Base-by-base conservation (phyloP, 2,888 invertebrate species). In the Parnassius mnemosyne region DNA sequence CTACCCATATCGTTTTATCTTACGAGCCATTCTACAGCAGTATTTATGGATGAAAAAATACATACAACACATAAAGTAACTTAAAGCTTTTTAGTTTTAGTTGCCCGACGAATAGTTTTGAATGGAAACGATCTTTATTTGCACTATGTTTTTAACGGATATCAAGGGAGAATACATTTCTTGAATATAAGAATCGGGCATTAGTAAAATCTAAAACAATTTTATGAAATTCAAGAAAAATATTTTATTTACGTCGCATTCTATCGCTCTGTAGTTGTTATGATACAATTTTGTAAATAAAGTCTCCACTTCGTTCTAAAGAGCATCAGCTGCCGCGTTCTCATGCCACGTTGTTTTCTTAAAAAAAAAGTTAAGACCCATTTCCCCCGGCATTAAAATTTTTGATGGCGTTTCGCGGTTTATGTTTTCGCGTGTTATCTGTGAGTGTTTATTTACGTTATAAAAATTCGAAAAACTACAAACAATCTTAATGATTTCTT, bases 251-350 rank as follows among this genome's bases (percentile, higher is more conserved):
- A 50, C 20, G 20, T 46, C 16, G 16, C 53, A 59, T 20, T 58
- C 44, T 20, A 41, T 12, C 47, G 12, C 25, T 54, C 25, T 50
- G n/a, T 50, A 53, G 54, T 60, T 60, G 50, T 60, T 60, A 50
- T 43, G 10, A 55, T 44, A 50, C 54, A 49, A 13, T 60, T 60
- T 54, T 55, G 44, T 55, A 60, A 55, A 50, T 50, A 55, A 59
- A 20, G 49, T 53, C 12, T 60, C 49, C 43, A 16, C 43, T 55
- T 55, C 43, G 10, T 25, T 34, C 42, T 49, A 42, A 46, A 47
- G 46, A 42, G 42, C 43, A 60, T 54, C 60, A 60, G 60, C 49
- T 55, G 60, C 25, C 9, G 13, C 7, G 54, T 60, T 60, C 60
- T 55, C 60, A 60, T n/a, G 50, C 54, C 50, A 60, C 53, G 54